Evolutionary conservation across 2,113 vertebrate genomes (phyloP).

Genomic region (Hydrolagus affinis): DNA sequence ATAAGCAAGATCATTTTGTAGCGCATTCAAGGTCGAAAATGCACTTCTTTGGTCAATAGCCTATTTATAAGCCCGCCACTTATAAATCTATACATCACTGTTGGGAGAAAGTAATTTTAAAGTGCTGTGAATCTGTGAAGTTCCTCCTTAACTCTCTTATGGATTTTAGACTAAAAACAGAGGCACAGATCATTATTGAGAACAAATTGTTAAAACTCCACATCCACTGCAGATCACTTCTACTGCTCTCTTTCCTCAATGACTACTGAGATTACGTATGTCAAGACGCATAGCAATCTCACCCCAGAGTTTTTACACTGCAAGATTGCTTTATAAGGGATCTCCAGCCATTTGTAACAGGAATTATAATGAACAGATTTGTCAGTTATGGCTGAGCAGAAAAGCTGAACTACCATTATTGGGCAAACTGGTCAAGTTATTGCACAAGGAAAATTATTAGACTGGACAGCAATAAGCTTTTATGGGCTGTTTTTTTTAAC

Average conservation of each 20-base stretch:
- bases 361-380: background rate
- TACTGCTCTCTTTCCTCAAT: background rate
- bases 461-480: background rate
- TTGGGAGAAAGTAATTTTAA: background rate
- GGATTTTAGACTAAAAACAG: background rate
- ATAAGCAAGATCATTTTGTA: background rate
- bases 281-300: background rate
- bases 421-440: background rate
- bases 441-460: background rate
- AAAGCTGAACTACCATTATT: background rate
- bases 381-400: background rate
- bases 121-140: background rate
- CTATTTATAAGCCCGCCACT: background rate
- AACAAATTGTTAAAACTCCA: background rate
- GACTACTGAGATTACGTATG: background rate
- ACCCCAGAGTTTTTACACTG: background rate
- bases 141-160: no score
- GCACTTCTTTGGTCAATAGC: background rate
- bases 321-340: no score
- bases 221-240: background rate
- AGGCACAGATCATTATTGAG: background rate
- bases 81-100: background rate
- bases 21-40: background rate
- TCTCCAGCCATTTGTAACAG: background rate
- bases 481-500: background rate